Base-by-base conservation (phyloP, 2,888 invertebrate species). In the Leucophora obtusa region DNA sequence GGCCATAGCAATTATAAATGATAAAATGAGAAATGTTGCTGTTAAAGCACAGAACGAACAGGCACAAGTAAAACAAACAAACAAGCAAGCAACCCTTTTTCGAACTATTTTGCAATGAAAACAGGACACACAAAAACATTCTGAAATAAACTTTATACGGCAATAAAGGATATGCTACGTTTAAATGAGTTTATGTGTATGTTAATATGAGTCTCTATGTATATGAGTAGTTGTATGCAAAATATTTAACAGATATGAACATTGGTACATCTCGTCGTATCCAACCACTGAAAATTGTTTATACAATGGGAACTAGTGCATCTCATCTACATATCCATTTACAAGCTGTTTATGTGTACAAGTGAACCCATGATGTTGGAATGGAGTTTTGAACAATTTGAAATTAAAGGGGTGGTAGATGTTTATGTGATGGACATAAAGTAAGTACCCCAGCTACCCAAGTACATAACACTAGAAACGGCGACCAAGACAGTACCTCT, bases 1-100 rank as follows among this genome's bases (percentile, higher is more conserved):
- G 43, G 63, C n/a, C 8, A 54, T 50, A 47, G 62, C 50, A 75
- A 75, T 69, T 75, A 75, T 43, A 73, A 72, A 56, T 58, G 15
- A 65, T 65, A 59, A 68, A 73, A 53, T 73, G 50, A 66, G 9
- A 51, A 69, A 35, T 50, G 17, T 56, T 24, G 33, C 11, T 56
- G 43, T 47, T 6, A 47, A 47, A 47, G 6, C 43, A 47, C n/a
- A 28, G 14, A 17, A 54, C 14, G 18, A 21, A 8, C 33, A 28
- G 43, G 43, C 43, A 43, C 43, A 43, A 43, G 43, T 43, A 43
- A 43, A 43, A 7, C 35, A 35, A 35, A 35, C 35, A 35, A 47
- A 6, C n/a, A 15, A 70, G 17, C 68, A 53, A 53, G n/a, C 59
- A 56, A 69, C 58, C 62, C 63, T 62, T 17, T 62, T 56, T 56